A percentile compares a stretch with the other conserved stretches of the same genome.
phyloP scores from a whole-genome alignment of 2,113 vertebrate genomes.

The Microtus oregoni region DNA sequence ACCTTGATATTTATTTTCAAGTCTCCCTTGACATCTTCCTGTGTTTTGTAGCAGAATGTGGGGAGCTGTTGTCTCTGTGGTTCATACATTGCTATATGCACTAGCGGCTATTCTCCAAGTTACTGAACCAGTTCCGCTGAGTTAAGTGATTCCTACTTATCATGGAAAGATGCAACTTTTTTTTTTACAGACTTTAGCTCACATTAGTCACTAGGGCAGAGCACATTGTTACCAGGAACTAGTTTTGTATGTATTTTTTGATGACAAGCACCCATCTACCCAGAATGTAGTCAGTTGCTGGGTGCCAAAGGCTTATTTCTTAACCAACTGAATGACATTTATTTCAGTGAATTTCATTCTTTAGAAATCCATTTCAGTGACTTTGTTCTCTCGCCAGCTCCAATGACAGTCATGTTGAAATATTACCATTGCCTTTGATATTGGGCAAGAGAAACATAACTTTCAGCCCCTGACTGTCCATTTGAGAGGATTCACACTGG shows the following conservation, averaged over 20 bases:
- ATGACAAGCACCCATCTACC: slow-evolving; percentile 8
- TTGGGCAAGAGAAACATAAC: slow-evolving; percentile 18
- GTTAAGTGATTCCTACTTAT: not conserved
- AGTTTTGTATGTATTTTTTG: not conserved
- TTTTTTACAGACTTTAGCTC: not conserved
- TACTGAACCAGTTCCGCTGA: not conserved
- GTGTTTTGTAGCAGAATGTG: not conserved
- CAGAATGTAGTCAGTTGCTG: not conserved
- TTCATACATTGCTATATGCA: not conserved
- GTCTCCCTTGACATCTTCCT: not conserved
- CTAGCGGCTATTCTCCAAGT: not conserved
- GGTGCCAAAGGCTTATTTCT: not conserved
- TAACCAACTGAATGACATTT: not conserved
- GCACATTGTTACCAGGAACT: not conserved
- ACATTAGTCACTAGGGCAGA: not conserved
- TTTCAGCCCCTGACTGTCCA: not conserved
- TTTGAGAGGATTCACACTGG: slow-evolving; percentile 36
- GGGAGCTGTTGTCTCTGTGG: not conserved
- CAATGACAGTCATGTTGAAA: slow-evolving; percentile 1
- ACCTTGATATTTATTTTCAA: not conserved
- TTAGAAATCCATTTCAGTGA: slow-evolving; percentile 5
- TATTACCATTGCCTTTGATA: slow-evolving; percentile 37
- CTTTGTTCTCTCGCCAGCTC: slow-evolving; percentile 37
- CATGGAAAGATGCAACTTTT: not conserved
- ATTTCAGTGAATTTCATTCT: not conserved